Conservation (phyloP, 2,888 invertebrate species). For the Brachypterus glaber region DNA sequence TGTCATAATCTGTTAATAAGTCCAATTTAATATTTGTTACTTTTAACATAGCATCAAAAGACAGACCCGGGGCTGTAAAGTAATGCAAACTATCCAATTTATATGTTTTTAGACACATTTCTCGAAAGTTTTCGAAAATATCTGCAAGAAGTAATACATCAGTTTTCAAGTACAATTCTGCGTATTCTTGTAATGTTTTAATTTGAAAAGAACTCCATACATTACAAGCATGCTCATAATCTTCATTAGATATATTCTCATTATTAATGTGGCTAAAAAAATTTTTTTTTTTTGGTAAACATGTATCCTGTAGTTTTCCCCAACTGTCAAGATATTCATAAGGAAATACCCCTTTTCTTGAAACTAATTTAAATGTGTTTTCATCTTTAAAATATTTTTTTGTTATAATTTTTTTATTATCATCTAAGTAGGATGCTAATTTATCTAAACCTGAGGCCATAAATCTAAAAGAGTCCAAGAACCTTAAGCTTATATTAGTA, state of each 20-base stretch:
- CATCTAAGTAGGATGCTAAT: conserved; percentile 21
- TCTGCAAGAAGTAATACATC: conserved; percentile 34
- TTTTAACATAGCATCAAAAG: conserved; percentile 28
- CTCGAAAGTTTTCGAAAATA: conserved; percentile 34
- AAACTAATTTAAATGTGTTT: conserved; percentile 13
- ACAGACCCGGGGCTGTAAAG: conserved; percentile 26
- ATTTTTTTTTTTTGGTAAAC: conserved; percentile 21
- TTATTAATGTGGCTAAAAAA: conserved; percentile 25
- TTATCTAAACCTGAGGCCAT: conserved; percentile 26
- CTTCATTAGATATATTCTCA: conserved; percentile 19
- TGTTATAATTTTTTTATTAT: conserved; percentile 9
- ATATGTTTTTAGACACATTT: conserved; percentile 25
- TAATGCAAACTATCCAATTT: conserved; percentile 28
- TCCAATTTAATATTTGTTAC: conserved; percentile 22
- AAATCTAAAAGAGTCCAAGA: conserved; percentile 29
- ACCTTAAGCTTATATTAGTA: conserved; percentile 16
- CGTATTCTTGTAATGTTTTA: conserved; percentile 30
- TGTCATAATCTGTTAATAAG: conserved; percentile 27
- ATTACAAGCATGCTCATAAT: conserved; percentile 30
- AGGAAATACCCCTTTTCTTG: conserved; percentile 29
- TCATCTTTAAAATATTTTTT: conserved; percentile 6
- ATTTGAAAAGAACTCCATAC: conserved; percentile 31
- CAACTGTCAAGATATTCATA: conserved; percentile 26
- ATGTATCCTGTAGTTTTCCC: conserved; percentile 21
- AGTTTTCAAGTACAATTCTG: conserved; percentile 31